Base-by-base conservation (phyloP, 2,113 vertebrate species). In the Tupaia chinensis region DNA sequence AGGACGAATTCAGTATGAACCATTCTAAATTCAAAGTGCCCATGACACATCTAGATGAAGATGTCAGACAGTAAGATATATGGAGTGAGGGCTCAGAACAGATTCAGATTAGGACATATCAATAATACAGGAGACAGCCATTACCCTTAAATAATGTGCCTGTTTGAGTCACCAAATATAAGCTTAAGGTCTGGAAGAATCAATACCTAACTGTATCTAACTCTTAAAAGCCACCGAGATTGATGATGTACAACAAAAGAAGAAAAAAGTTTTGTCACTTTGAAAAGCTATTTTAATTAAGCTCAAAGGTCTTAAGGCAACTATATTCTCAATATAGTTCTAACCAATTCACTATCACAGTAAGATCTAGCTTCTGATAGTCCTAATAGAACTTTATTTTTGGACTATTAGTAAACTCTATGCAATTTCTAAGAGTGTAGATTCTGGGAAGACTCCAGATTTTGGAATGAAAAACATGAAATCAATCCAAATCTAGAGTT, bases 211-310 rank as follows among this genome's bases (percentile, higher is more conserved):
- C 65, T 65, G 25, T 20, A 61, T 27, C 27, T 25, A 89, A 66
- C 27, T 77, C 34, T 89, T 76, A 89, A 90, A 86, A 77, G 19
- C 58, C 13, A 86, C 2, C 44, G 66, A 77, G 12, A 5, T 27
- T 58, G 14, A 93, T 20, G 34, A 69, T 95, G 27, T 76, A 65
- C 44, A 92, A 74, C 5, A 63, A 68, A 81, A 89, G 60, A 53
- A 78, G 60, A 86, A 90, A 90, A 90, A 54, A 22, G 15, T 54
- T 74, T 29, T 77, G 17, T 34, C 74, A 91, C 14, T 72, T 76
- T 83, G 76, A 95, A 90, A 90, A 80, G 74, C n/a, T 87, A 76
- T 44, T 60, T 89, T 70, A 32, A 79, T 74, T 61, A 90, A 54
- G 60, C 53, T n/a, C 69, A 9, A 91, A 87, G 22, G 27, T 70